Conservation (phyloP, 2,797 vertebrate genomes). For the Enteromius fasciolatus region DNA sequence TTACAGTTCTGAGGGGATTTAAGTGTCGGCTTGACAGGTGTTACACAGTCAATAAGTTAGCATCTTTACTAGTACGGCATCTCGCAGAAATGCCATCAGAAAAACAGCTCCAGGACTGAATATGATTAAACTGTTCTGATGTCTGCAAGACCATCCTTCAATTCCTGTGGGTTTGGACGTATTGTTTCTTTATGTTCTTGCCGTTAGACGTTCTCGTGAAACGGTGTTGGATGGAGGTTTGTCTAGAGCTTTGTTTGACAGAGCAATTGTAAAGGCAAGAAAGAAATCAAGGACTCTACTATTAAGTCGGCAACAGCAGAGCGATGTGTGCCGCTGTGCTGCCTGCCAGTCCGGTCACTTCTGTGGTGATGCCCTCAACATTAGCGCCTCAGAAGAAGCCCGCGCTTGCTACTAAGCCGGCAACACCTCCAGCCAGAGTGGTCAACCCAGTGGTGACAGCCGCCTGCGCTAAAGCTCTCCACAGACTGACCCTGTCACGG, state of each 20-base stretch:
- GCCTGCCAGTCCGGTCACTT: slow-evolving; percentile 60
- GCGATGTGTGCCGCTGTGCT: slow-evolving; percentile 64
- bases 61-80: slow-evolving; percentile 19
- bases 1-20: slow-evolving; percentile 85
- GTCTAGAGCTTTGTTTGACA: background rate
- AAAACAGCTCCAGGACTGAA: background rate
- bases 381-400: slow-evolving; percentile 57
- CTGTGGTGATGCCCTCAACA: slow-evolving; percentile 60
- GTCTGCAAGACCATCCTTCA: slow-evolving; percentile 1
- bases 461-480: slow-evolving; percentile 59
- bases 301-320: background rate
- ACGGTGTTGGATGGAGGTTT: background rate
- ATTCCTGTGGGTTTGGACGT: background rate
- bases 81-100: slow-evolving; percentile 23
- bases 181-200: slow-evolving; percentile 5
- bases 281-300: background rate
- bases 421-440: slow-evolving; percentile 12
- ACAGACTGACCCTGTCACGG: slow-evolving; percentile 69
- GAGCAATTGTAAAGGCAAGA: background rate
- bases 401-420: background rate
- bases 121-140: background rate
- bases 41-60: slow-evolving; percentile 62
- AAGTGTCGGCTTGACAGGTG: slow-evolving; percentile 78
- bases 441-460: background rate
- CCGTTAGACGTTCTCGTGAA: background rate